Conservation (phyloP, 2,113 vertebrate genomes). For the Apteryx owenii region DNA sequence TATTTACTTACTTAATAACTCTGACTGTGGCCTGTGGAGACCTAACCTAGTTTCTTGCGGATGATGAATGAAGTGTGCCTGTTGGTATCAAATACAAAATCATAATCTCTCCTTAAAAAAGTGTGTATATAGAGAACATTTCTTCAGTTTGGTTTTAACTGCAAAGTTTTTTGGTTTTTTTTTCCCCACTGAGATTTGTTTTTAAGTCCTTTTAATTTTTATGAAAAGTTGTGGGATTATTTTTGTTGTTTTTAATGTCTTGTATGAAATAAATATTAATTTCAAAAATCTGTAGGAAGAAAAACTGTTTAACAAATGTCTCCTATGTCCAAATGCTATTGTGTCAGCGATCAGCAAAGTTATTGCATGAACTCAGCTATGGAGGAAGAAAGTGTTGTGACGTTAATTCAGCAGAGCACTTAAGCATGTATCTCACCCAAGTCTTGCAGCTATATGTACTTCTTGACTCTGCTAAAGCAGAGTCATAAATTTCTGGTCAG, state of each 20-base stretch:
- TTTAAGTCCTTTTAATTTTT: conserved; percentile 51
- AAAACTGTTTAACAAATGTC: background rate
- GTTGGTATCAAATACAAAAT: conserved; percentile 59
- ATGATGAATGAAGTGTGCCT: conserved; percentile 67
- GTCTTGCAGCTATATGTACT: background rate
- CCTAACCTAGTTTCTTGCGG: conserved; percentile 67
- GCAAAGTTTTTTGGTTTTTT: background rate
- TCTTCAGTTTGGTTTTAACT: conserved; percentile 44
- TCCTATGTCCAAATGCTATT: background rate
- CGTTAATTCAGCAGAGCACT: background rate
- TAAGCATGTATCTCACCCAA: background rate
- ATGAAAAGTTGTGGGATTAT: conserved; percentile 21
- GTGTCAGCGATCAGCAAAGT: background rate
- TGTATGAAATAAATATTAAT: conserved; percentile 52
- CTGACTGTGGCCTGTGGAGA: conserved; percentile 66
- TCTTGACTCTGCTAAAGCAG: background rate
- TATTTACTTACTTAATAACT: conserved; percentile 72
- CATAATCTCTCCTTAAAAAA: conserved; percentile 14
- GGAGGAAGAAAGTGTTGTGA: background rate
- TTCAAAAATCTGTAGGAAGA: conserved; percentile 29
- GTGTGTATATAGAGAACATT: background rate
- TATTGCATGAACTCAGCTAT: background rate
- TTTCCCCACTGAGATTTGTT: conserved; percentile 22
- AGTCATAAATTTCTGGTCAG: background rate
- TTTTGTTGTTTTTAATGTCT: conserved; percentile 57